These are phyloP conservation scores for Passerina amoena DNA, from an alignment of 2,113 vertebrate genomes.

Conservation along the genomic window DNA sequence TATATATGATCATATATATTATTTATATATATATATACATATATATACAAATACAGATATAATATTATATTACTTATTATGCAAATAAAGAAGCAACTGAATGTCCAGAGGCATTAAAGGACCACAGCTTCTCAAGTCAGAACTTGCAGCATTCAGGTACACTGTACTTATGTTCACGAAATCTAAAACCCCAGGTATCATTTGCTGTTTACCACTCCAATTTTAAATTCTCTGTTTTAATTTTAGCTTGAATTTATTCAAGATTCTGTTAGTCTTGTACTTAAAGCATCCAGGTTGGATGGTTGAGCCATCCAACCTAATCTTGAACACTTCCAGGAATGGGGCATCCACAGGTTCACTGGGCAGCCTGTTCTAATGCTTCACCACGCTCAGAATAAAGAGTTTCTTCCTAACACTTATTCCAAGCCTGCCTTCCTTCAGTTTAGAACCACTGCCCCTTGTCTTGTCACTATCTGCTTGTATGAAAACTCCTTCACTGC, in stretches of 20 bases:
- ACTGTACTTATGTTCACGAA: background rate
- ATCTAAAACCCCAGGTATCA: background rate
- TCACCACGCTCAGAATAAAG: background rate
- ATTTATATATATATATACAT: background rate
- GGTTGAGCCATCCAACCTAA: background rate
- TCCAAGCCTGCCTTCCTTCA: background rate
- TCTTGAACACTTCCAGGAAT: background rate
- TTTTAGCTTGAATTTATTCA: background rate
- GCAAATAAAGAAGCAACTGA: background rate
- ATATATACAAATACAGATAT: background rate
- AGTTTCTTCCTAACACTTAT: background rate
- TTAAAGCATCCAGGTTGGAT: background rate
- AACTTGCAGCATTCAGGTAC: background rate
- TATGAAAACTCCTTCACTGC: background rate
- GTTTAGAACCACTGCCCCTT: background rate
- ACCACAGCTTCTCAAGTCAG: background rate
- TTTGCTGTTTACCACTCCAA: background rate
- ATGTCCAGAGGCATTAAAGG: background rate
- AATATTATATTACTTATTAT: background rate
- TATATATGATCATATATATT: background rate
- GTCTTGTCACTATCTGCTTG: background rate
- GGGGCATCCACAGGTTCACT: background rate
- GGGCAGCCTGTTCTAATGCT: background rate
- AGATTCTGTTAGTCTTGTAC: background rate
- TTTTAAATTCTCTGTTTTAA: background rate